Evolutionary conservation across 2,888 invertebrate species (phyloP).

Genomic region (Brachylomia viminalis): DNA sequence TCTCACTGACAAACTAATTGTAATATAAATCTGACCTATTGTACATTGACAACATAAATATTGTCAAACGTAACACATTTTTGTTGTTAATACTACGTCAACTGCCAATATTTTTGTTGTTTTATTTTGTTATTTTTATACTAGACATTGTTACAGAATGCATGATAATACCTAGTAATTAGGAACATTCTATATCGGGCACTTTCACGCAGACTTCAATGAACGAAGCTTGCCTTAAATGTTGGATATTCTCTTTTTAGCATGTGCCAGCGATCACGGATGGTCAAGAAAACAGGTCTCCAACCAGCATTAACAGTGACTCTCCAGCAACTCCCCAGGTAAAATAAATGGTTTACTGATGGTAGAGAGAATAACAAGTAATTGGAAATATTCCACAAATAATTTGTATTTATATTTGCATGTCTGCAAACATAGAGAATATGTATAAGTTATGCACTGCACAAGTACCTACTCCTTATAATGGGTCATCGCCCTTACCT

Average conservation of each 20-base stretch:
- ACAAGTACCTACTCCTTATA: slow-evolving; percentile 24
- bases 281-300: slow-evolving; percentile 84
- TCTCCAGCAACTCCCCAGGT: slow-evolving; percentile 85
- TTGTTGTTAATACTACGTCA: neutral
- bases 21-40: slow-evolving; percentile 18
- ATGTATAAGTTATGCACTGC: slow-evolving; percentile 15
- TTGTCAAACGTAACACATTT: slow-evolving; percentile 11
- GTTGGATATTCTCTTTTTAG: slow-evolving; percentile 74
- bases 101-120: neutral
- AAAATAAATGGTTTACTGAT: slow-evolving; percentile 47
- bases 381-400: neutral
- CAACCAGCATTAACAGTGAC: slow-evolving; percentile 79
- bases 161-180: slow-evolving; percentile 32
- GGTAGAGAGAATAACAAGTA: slow-evolving; percentile 9
- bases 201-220: slow-evolving; percentile 13
- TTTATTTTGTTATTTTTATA: slow-evolving; percentile 21
- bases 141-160: slow-evolving; percentile 10
- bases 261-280: slow-evolving; percentile 88
- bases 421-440: neutral
- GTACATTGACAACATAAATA: slow-evolving; percentile 23
- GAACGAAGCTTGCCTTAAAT: slow-evolving; percentile 45
- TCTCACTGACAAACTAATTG: slow-evolving; percentile 44
- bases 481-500: slow-evolving; percentile 32
- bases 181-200: neutral
- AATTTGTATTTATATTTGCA: neutral